These are phyloP conservation scores for Geodia barretti DNA, from an alignment of 37 sponge, comb jelly and placozoan species.

Conservation along the genomic window DNA sequence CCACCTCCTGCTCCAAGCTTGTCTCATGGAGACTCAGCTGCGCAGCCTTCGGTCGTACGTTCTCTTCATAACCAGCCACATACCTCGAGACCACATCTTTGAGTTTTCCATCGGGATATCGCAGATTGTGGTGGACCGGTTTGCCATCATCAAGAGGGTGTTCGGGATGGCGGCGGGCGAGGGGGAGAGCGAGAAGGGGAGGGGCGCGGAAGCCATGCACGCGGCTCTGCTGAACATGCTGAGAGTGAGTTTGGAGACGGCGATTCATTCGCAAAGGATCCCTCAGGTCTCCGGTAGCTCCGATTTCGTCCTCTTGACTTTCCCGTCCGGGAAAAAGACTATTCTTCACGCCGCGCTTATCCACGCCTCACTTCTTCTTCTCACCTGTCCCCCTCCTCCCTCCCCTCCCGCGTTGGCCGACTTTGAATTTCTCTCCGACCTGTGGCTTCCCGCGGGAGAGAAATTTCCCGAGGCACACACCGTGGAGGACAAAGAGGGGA, in stretches of 20 bases:
- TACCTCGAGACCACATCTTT: slow-evolving; percentile 31
- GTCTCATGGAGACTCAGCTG: slow-evolving; percentile 41
- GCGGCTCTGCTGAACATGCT: slow-evolving; percentile 45
- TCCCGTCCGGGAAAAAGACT: slow-evolving; percentile 32
- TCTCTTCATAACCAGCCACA: slow-evolving; percentile 47
- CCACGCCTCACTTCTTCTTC: slow-evolving; percentile 39
- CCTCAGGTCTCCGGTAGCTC: slow-evolving; percentile 36
- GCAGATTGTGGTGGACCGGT: slow-evolving; percentile 31
- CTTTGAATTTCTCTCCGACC: slow-evolving; percentile 23
- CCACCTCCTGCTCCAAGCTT: slow-evolving; percentile 39
- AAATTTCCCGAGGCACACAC: slow-evolving; percentile 36
- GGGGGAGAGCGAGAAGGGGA: background rate
- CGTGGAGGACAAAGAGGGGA: slow-evolving; percentile 14
- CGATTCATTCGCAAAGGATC: slow-evolving; percentile 14
- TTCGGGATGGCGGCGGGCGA: background rate
- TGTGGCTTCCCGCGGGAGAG: slow-evolving; percentile 28
- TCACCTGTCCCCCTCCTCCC: slow-evolving; percentile 10
- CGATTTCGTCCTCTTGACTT: slow-evolving; percentile 29
- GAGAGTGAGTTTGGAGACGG: slow-evolving; percentile 31
- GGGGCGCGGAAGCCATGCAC: background rate
- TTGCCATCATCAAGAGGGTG: slow-evolving; percentile 33
- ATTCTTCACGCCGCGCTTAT: slow-evolving; percentile 31
- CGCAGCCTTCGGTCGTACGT: slow-evolving; percentile 23
- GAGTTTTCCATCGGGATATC: slow-evolving; percentile 31
- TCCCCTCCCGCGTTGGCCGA: slow-evolving; percentile 6